Percentiles rank a stretch among this genome's conserved stretches.
Conservation (phyloP, 2,797 vertebrate species). For the Oreortyx pictus region DNA sequence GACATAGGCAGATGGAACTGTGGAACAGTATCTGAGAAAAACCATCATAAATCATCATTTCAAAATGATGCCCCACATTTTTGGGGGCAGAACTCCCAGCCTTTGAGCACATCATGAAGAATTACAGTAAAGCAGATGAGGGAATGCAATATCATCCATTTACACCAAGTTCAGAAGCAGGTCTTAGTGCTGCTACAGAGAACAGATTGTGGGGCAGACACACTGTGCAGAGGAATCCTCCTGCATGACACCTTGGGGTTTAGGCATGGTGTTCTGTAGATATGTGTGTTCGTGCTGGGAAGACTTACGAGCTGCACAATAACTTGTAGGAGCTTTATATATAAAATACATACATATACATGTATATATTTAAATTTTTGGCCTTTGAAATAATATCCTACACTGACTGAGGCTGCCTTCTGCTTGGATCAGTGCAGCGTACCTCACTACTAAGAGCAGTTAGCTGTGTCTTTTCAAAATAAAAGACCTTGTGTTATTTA, state of each 20-base stretch:
- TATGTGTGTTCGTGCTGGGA: neutral
- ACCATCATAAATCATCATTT: neutral
- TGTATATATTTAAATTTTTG: neutral
- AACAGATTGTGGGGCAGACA: neutral
- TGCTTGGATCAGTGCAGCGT: neutral
- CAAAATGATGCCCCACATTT: too few relatives aligned
- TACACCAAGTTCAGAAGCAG: neutral
- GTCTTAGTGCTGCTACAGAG: neutral
- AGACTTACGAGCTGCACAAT: neutral
- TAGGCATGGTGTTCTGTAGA: neutral
- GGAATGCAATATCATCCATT: neutral
- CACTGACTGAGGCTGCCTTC: neutral
- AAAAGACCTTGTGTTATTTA: neutral
- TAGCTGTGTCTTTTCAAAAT: slow-evolving; percentile 1
- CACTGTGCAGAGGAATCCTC: neutral
- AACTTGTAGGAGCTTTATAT: neutral
- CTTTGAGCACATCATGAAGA: neutral
- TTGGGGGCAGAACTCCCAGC: neutral
- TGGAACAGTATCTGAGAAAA: neutral
- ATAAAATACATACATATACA: neutral
- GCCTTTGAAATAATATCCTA: neutral
- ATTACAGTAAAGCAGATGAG: neutral
- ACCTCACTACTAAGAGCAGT: neutral
- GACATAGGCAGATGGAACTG: neutral
- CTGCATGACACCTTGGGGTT: neutral